Evolutionary conservation across 2,113 vertebrate species (phyloP), one percentile per base, ranked within the genome.

Genomic region (Eptatretus burgeri): DNA sequence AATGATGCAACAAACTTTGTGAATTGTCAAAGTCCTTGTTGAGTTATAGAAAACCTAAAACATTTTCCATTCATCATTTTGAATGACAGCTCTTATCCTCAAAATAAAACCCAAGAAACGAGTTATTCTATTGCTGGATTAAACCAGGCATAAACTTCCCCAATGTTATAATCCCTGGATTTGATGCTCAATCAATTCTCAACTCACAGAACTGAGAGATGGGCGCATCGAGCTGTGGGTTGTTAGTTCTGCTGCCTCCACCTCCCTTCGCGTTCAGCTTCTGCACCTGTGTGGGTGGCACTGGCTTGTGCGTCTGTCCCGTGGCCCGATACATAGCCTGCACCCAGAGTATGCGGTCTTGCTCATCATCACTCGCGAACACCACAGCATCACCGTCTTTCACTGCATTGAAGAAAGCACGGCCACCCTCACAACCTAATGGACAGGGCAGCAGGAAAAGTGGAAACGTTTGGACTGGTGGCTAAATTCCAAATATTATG

Each of bases 271-370:
- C 73, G 74, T 83, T 83, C 12, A 74, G 71, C 72, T 80, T 83
- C 73, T 80, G 84, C 72, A 76, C 78, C 51, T 81, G 82, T 50
- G 70, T 67, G 2, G 79, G 78, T 52, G 82, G 78, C 64, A 83
- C n/a, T 1, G 89, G 89, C 67, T 93, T 96, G 69, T 95, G 85
- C 1, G 89, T 89, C 64, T 96, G 89, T 16, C 89, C 89, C 7
- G 89, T 96, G 68, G 89, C 89, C 51, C 88, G 80, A 67, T 89
- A 96, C 80, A 95, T 81, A 64, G 87, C 91, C 76, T 95, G 91
- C 64, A 96, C 80, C 91, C 91, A 96, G 51, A 95, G 72, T 65
- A 78, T 69, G 63, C 85, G 76, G 66, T 96, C 91, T 66, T 85
- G 84, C 49, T 95, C 87, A 56, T 96, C 91, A 0, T 87, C 85